Percentiles rank a stretch among this genome's conserved stretches.
Evolutionary conservation across 2,888 invertebrate genomes (phyloP).

Genomic region (Clanis bilineata): DNA sequence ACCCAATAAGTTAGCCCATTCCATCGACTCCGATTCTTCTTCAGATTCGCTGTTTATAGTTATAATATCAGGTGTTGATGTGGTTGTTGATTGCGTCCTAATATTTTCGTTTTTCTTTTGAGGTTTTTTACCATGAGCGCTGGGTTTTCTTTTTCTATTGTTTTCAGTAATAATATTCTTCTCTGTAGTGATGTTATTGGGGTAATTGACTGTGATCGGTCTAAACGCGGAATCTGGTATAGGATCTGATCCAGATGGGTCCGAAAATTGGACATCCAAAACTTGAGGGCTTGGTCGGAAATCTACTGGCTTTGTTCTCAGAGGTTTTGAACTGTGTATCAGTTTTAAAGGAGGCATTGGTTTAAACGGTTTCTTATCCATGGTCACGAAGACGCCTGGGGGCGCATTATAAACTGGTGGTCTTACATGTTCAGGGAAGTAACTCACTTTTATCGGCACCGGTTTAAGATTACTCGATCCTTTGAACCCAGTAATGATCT

Average conservation of each 20-base stretch:
- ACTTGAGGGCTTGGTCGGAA: constrained; percentile 73
- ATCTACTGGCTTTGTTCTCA: constrained; percentile 54
- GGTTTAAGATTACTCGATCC: constrained; percentile 48
- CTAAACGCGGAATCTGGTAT: constrained; percentile 60
- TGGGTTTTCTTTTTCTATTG: constrained; percentile 48
- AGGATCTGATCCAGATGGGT: constrained; percentile 56
- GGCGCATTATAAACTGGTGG: constrained; percentile 74
- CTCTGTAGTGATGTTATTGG: constrained; percentile 34
- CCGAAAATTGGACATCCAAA: constrained; percentile 57
- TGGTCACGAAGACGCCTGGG: constrained; percentile 71
- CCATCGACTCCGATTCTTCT: constrained; percentile 47
- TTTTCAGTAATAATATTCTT: constrained; percentile 40
- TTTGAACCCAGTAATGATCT: constrained; percentile 45
- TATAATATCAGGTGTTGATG: constrained; percentile 63
- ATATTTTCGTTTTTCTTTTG: constrained; percentile 56
- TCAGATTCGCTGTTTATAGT: constrained; percentile 46
- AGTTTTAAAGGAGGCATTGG: constrained; percentile 73
- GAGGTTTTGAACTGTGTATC: constrained; percentile 45
- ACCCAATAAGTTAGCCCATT: constrained; percentile 65
- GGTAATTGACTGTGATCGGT: constrained; percentile 59
- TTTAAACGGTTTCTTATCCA: constrained; percentile 77
- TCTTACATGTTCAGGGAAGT: constrained; percentile 62
- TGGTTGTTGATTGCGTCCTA: constrained; percentile 52
- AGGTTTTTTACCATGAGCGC: constrained; percentile 44
- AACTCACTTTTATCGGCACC: constrained; percentile 51